Conservation (phyloP, 2,797 vertebrate genomes). For the Hydrophis major region DNA sequence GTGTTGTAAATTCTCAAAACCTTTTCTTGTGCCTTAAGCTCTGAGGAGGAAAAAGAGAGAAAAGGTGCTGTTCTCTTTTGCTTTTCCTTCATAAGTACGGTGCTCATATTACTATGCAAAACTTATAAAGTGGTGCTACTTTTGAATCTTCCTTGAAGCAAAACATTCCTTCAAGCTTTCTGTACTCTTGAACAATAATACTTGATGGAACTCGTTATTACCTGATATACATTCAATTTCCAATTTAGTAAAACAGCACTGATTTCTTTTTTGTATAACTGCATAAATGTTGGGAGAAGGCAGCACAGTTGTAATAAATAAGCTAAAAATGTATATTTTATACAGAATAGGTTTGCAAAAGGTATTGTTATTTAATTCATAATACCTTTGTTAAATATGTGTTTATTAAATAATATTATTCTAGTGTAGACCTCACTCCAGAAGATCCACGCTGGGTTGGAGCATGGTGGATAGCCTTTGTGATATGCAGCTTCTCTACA, state of each 20-base stretch:
- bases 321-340: background rate
- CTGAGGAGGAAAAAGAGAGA: background rate
- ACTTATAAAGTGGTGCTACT: background rate
- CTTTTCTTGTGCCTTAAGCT: background rate
- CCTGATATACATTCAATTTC: background rate
- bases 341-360: background rate
- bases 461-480: slow-evolving; percentile 81
- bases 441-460: slow-evolving; percentile 78
- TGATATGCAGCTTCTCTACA: slow-evolving; percentile 63
- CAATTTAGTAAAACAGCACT: background rate
- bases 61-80: background rate
- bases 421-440: slow-evolving; percentile 49
- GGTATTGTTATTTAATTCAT: background rate
- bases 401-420: slow-evolving; percentile 48
- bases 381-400: slow-evolving; percentile 8
- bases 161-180: background rate
- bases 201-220: background rate
- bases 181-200: background rate
- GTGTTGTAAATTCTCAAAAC: background rate
- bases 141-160: background rate
- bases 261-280: background rate
- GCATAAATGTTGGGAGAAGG: background rate
- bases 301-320: background rate
- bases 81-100: background rate
- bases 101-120: background rate